Evolutionary conservation across 64 coral and sea anemone species (phyloP).

Genomic region (Cladopsammia gracilis): DNA sequence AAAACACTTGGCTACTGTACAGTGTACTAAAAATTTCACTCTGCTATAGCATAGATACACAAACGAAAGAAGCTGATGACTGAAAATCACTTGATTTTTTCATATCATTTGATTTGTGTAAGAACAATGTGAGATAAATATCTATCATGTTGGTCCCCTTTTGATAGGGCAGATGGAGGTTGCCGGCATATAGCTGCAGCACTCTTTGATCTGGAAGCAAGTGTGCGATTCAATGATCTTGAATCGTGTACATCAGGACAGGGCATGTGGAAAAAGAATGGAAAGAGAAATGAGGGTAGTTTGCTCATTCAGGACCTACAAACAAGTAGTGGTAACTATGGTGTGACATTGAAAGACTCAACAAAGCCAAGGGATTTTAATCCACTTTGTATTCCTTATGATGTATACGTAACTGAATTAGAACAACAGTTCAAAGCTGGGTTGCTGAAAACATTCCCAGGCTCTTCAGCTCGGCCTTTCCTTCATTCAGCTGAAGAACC

Average conservation of each 20-base stretch:
- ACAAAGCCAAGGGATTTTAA: slow-evolving; percentile 8
- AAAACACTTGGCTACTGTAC: too few species aligned
- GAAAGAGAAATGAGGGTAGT: slow-evolving; percentile 32
- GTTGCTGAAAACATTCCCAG: neutral
- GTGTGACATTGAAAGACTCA: neutral
- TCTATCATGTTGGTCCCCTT: neutral
- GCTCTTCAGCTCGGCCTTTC: neutral
- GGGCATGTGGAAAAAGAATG: slow-evolving; percentile 12
- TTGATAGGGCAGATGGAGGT: slow-evolving; percentile 20
- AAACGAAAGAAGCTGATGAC: neutral
- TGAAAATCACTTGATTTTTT: neutral
- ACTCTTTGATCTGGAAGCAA: slow-evolving; percentile 28
- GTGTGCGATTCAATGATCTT: slow-evolving; percentile 17
- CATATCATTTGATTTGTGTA: neutral
- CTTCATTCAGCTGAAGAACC: neutral
- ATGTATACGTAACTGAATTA: neutral
- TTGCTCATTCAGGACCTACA: slow-evolving; percentile 13
- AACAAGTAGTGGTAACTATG: slow-evolving; percentile 11
- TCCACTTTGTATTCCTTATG: slow-evolving; percentile 8
- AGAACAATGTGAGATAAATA: neutral
- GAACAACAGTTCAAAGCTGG: slow-evolving; percentile 11
- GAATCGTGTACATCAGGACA: slow-evolving; percentile 34
- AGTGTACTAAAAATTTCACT: neutral
- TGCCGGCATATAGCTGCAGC: slow-evolving; percentile 22
- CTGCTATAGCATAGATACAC: neutral